Conservation (phyloP, 2,888 invertebrate species). For the Beris morrisii region DNA sequence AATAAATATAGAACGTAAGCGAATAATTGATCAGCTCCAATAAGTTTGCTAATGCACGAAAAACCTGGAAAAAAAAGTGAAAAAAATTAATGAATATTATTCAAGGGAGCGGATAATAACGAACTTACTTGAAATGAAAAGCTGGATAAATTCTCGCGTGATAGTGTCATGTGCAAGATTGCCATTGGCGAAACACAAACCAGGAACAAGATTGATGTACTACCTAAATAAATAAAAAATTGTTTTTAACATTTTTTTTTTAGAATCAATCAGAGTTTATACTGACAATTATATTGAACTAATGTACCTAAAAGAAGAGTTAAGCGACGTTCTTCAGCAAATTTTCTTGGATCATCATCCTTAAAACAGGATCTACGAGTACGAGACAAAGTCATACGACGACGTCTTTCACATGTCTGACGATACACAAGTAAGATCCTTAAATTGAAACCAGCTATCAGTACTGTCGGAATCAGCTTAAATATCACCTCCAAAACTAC, state of each 20-base stretch:
- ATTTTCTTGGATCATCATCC: conserved; percentile 66
- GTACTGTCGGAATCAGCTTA: conserved; percentile 68
- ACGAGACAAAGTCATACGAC: conserved; percentile 66
- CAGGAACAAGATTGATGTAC: conserved; percentile 68
- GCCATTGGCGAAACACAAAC: conserved; percentile 74
- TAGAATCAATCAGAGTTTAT: neutral
- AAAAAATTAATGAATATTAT: conserved; percentile 4
- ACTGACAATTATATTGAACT: neutral
- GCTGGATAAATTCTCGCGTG: conserved; percentile 62
- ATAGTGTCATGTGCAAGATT: conserved; percentile 68
- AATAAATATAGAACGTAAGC: conserved; percentile 77
- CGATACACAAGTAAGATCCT: conserved; percentile 69
- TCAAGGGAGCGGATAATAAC: conserved; percentile 12
- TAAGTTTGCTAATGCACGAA: conserved; percentile 71
- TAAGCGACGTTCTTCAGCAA: conserved; percentile 68
- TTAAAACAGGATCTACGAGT: conserved; percentile 59
- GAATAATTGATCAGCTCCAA: conserved; percentile 76
- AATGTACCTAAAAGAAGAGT: conserved; percentile 63
- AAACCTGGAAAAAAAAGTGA: conserved; percentile 57
- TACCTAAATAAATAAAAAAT: conserved; percentile 46
- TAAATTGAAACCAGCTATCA: conserved; percentile 67
- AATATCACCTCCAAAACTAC: conserved; percentile 66
- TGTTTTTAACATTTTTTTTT: neutral
- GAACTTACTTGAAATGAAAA: conserved; percentile 65
- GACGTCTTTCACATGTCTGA: conserved; percentile 64